Evolutionary conservation across 2,797 vertebrate genomes (phyloP).

Genomic region (Thunnus albacares): DNA sequence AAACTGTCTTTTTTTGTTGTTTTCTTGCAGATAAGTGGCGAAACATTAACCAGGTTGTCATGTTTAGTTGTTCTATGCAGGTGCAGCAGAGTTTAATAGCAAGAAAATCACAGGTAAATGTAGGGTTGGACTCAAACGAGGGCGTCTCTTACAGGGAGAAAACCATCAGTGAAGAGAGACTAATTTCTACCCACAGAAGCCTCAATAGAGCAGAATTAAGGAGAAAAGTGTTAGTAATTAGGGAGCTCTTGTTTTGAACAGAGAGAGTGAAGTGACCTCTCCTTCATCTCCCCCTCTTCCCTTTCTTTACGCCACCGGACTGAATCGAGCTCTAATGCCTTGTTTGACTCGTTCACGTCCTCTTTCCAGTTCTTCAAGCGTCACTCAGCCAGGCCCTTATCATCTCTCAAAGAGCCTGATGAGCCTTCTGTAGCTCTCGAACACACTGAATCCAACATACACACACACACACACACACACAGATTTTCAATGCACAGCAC

Average conservation of each 20-base stretch:
- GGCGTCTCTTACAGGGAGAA: slow-evolving; percentile 13
- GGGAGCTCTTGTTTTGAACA: slow-evolving; percentile 42
- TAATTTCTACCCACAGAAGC: slow-evolving; percentile 9
- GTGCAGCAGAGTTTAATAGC: neutral
- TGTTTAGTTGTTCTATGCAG: neutral
- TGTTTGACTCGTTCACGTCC: slow-evolving; percentile 16
- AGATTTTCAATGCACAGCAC: slow-evolving; percentile 35
- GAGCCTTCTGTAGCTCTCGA: neutral
- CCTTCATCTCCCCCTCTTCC: slow-evolving; percentile 27
- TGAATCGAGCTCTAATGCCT: slow-evolving; percentile 34
- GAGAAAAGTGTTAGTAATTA: slow-evolving; percentile 24
- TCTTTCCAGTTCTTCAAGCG: slow-evolving; percentile 32
- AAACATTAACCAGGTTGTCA: neutral
- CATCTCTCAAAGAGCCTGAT: slow-evolving; percentile 36
- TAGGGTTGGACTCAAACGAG: neutral
- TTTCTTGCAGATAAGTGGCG: neutral
- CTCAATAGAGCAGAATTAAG: slow-evolving; percentile 5
- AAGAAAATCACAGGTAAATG: neutral
- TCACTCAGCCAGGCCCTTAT: slow-evolving; percentile 18
- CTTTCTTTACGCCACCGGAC: slow-evolving; percentile 4
- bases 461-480: slow-evolving; percentile 13
- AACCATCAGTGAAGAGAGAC: neutral
- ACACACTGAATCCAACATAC: slow-evolving; percentile 8
- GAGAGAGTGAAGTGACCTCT: slow-evolving; percentile 46
- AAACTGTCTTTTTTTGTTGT: too few relatives aligned